Base-by-base conservation (phyloP, 2,113 vertebrate species). In the Gadus macrocephalus region DNA sequence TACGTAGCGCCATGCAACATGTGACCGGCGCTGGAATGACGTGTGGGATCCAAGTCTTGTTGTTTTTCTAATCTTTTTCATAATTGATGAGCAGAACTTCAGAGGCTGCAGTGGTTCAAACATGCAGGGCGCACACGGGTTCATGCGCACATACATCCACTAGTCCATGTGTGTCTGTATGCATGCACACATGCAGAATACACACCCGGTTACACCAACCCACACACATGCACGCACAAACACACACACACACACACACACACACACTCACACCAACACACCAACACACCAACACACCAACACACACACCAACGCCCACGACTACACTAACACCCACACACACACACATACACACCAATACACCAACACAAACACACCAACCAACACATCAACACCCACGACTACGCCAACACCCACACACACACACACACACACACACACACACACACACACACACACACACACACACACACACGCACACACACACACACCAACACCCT, bases 71-170 rank as follows among this genome's bases (percentile, higher is more conserved):
- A 49, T 49, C 42, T 85, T 79, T 83, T 87, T 88, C 79, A 87
- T 61, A 74, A 73, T 49, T 49, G 42, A 49, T 80, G 78, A 73
- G 79, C 76, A 74, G 38, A 84, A 85, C 82, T 87, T 87, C 83
- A 83, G 71, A 85, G 76, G 75, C 64, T 82, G 75, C 75, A 81
- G 81, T 49, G 71, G 78, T 83, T 87, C 83, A 84, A 81, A 82
- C 67, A 19, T 31, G 67, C 66, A 3, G 25, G 25, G 66, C 72
- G 67, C 77, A 59, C 61, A 5, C 49, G 7, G n/a, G 25, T 49
- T 8, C 72, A 67, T 3, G 17, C 68, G 71, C 66, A 71, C 64
- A 69, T 69, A 68, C 25, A 56, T 4, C 27, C 64, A 62, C 49
- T 15, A 64, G 6, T 11, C 15, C 56, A 76, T 42, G 72, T 53